These are phyloP conservation scores for Cetoscarus ocellatus DNA, from an alignment of 2,797 vertebrate species.

Conservation along the genomic window DNA sequence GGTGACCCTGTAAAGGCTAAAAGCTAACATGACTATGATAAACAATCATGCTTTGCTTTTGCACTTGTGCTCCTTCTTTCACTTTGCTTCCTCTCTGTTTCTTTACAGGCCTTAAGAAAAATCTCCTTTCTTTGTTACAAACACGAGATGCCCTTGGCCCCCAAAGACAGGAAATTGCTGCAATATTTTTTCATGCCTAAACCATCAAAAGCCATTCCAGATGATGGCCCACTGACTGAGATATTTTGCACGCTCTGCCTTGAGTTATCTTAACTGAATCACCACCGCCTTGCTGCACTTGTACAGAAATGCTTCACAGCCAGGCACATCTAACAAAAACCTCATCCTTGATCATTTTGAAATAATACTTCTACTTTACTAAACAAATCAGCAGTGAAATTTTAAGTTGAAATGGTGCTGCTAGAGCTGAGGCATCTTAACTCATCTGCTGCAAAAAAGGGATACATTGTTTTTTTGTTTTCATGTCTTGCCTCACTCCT, in stretches of 20 bases:
- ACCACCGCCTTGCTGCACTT: neutral
- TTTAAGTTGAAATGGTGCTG: no score
- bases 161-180: neutral
- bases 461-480: no score
- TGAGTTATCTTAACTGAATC: neutral
- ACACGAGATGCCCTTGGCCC: neutral
- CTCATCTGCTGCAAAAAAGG: no score
- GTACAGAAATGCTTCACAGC: neutral
- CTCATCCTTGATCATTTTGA: no score
- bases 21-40: no score
- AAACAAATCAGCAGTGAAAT: no score
- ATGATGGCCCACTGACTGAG: neutral
- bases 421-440: no score
- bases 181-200: neutral
- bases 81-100: neutral
- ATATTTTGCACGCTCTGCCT: no score
- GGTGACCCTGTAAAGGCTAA: no score
- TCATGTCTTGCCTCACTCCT: no score
- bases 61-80: neutral
- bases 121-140: neutral
- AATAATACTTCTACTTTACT: no score
- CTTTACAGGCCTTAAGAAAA: conserved; percentile 1
- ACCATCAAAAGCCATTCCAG: neutral
- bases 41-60: conserved; percentile 20
- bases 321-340: neutral